phyloP scores from a whole-genome alignment of 1,140 invertebrate species.

The Pissodes strobi region DNA sequence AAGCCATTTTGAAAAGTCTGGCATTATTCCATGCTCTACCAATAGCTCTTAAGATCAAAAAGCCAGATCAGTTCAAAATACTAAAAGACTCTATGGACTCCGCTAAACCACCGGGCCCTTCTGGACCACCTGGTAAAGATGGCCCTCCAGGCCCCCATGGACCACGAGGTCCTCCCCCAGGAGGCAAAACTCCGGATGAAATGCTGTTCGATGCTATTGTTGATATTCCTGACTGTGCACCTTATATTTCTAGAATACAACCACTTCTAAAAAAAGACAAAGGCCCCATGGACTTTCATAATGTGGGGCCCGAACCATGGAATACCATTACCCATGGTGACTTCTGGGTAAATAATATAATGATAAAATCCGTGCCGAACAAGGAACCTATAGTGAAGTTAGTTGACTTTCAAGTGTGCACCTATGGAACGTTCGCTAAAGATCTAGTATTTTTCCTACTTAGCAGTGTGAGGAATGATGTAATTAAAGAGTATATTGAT shows the following conservation, averaged over 20 bases:
- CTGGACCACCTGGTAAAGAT: not conserved
- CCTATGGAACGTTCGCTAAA: constrained; percentile 58
- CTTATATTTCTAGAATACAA: constrained; percentile 1
- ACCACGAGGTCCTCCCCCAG: not conserved
- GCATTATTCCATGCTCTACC: constrained; percentile 64
- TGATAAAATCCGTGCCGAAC: constrained; percentile 50
- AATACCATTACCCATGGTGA: constrained; percentile 63
- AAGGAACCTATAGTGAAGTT: constrained; percentile 60
- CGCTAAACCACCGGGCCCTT: not conserved
- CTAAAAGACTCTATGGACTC: constrained; percentile 50
- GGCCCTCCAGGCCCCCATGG: not conserved
- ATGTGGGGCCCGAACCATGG: constrained; percentile 52
- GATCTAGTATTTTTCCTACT: constrained; percentile 65
- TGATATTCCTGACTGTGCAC: not conserved
- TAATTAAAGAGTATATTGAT: constrained; percentile 55
- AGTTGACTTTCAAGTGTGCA: constrained; percentile 66
- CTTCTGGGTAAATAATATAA: constrained; percentile 67
- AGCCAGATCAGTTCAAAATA: constrained; percentile 57
- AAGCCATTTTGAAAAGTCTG: constrained; percentile 57
- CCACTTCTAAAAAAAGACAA: not conserved
- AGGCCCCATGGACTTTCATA: not conserved
- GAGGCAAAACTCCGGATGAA: not conserved
- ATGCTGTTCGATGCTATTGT: not conserved
- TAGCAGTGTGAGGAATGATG: constrained; percentile 57
- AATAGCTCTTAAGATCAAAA: constrained; percentile 60